phyloP scores from a whole-genome alignment of 2,888 invertebrate genomes.

The Megastigmus dorsalis region DNA sequence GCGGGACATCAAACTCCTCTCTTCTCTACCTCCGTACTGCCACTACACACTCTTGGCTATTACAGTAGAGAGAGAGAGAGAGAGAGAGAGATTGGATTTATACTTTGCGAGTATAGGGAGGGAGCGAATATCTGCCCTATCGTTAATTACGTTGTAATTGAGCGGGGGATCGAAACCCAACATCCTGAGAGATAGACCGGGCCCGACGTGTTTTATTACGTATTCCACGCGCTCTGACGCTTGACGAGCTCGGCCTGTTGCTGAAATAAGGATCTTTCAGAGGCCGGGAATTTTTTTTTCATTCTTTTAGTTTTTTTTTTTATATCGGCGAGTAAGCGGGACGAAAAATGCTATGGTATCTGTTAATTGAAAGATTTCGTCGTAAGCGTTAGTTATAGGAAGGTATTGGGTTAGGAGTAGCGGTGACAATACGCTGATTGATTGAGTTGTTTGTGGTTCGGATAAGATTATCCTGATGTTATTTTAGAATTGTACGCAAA shows the following conservation, averaged over 20 bases:
- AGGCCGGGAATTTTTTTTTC: not conserved
- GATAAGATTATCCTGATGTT: too few species aligned
- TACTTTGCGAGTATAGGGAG: too few species aligned
- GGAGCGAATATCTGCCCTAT: not conserved
- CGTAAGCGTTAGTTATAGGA: not conserved
- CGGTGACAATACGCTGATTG: not conserved
- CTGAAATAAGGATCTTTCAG: conserved; percentile 13
- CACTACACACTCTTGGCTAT: too few species aligned
- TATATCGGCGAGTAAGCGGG: too few species aligned
- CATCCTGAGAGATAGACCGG: too few species aligned
- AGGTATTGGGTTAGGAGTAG: too few species aligned
- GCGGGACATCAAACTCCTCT: too few species aligned
- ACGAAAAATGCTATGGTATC: not conserved
- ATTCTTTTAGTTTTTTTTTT: too few species aligned
- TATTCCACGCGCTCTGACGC: not conserved
- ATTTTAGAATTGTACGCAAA: too few species aligned
- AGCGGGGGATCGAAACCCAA: not conserved
- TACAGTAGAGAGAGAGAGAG: too few species aligned
- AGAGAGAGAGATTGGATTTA: not conserved
- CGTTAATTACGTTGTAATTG: conserved; percentile 43
- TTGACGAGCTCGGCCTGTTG: conserved; percentile 17
- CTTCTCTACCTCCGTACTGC: too few species aligned
- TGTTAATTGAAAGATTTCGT: conserved; percentile 5
- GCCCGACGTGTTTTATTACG: conserved; percentile 18
- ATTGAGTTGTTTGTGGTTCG: not conserved